Evolutionary conservation across 35 echinoderm and acorn worm species (phyloP).

Genomic region (Lytechinus variegatus): DNA sequence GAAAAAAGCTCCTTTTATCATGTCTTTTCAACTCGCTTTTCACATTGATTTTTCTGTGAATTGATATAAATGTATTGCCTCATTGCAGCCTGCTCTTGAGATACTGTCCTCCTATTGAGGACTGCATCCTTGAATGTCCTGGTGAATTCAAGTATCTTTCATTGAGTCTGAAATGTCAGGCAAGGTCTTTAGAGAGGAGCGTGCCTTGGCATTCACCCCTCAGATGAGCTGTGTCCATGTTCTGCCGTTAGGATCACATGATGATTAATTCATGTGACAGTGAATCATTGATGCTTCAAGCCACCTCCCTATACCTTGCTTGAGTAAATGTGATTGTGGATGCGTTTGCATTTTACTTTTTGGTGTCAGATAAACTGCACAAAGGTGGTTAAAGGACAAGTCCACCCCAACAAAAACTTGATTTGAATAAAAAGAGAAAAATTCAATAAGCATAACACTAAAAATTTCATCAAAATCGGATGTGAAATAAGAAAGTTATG

Average conservation of each 20-base stretch:
- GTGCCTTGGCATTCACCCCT: background rate
- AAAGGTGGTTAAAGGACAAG: no score
- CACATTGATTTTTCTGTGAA: background rate
- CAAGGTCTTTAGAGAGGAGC: background rate
- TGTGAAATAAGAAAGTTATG: no score
- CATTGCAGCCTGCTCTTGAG: background rate
- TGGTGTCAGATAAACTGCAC: no score
- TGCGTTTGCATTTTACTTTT: no score
- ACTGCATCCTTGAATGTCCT: background rate
- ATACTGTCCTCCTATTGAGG: background rate
- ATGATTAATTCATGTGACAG: conserved; percentile 5
- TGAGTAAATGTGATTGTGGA: background rate
- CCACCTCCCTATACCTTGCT: background rate
- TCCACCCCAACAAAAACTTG: no score
- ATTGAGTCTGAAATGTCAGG: background rate
- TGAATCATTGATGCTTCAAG: background rate
- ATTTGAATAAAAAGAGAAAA: no score
- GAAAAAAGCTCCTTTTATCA: background rate
- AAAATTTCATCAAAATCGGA: no score
- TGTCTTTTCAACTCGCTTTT: background rate
- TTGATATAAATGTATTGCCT: background rate
- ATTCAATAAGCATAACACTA: no score
- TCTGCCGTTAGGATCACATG: background rate
- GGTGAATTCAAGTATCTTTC: background rate
- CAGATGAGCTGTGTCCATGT: background rate